Conservation (phyloP, 2,888 invertebrate species). For the Temnothorax ravouxi region DNA sequence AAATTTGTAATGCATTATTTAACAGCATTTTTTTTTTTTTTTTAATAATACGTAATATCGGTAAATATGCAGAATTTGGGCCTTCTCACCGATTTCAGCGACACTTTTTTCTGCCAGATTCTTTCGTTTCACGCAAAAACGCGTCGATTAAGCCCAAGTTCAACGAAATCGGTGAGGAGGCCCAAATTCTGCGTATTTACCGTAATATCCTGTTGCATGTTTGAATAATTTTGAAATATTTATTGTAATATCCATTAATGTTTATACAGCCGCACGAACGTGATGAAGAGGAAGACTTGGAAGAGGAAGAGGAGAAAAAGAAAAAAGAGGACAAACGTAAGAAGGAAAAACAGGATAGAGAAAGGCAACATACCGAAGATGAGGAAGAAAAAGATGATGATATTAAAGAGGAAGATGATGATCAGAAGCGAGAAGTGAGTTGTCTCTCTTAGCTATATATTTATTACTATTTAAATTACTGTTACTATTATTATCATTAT, state of each 20-base stretch:
- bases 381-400: slow-evolving; percentile 86
- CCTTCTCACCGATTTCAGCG: too few relatives aligned
- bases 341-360: slow-evolving; percentile 86
- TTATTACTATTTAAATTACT: not conserved
- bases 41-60: not conserved
- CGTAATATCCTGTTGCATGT: not conserved
- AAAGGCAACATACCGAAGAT: slow-evolving; percentile 88
- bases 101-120: too few relatives aligned
- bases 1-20: not conserved
- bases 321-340: slow-evolving; percentile 84
- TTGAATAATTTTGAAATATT: slow-evolving; percentile 40
- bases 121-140: too few relatives aligned
- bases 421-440: slow-evolving; percentile 78
- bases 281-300: slow-evolving; percentile 81
- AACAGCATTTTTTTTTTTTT: not conserved
- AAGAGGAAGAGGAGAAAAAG: slow-evolving; percentile 83
- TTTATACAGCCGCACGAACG: slow-evolving; percentile 77
- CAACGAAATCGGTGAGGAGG: too few relatives aligned
- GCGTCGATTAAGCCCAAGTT: too few relatives aligned
- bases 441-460: not conserved
- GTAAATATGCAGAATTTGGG: too few relatives aligned
- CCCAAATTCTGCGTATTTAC: too few relatives aligned
- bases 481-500: not conserved
- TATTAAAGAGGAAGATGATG: slow-evolving; percentile 79
- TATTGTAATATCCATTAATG: slow-evolving; percentile 35